A percentile compares a stretch with the other conserved stretches of the same genome.
Conservation (phyloP, 2,797 vertebrate species). For the Lagodon rhomboides region DNA sequence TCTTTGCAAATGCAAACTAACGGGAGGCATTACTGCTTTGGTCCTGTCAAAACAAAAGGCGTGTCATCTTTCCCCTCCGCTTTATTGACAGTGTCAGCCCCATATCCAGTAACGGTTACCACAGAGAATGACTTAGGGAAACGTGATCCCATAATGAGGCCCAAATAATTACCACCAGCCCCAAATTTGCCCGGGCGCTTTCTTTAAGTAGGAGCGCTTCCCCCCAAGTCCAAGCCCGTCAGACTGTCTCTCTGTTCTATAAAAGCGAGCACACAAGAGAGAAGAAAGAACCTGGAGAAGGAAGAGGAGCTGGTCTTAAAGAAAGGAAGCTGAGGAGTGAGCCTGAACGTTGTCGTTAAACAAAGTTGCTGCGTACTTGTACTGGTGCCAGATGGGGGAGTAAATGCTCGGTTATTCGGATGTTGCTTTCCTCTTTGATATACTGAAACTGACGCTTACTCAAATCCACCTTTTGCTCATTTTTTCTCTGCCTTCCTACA, state of each 20-base stretch:
- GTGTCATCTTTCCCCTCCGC: slow-evolving; percentile 78
- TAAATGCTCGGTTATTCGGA: slow-evolving; percentile 13
- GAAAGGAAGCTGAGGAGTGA: slow-evolving; percentile 46
- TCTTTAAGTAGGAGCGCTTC: slow-evolving; percentile 73
- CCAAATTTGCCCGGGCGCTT: slow-evolving; percentile 76
- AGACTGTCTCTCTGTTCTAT: slow-evolving; percentile 76
- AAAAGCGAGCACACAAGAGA: slow-evolving; percentile 69
- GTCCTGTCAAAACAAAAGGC: slow-evolving; percentile 85
- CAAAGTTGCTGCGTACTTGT: background rate
- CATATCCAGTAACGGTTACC: slow-evolving; percentile 80
- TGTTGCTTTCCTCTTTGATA: too few relatives aligned
- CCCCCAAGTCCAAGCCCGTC: slow-evolving; percentile 51
- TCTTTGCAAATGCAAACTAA: slow-evolving; percentile 74
- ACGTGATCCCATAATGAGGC: slow-evolving; percentile 84
- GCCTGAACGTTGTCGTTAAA: slow-evolving; percentile 7
- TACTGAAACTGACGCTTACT: background rate
- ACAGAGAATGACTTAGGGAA: slow-evolving; percentile 75
- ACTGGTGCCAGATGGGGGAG: slow-evolving; percentile 12
- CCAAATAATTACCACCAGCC: slow-evolving; percentile 81
- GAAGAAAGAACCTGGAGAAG: slow-evolving; percentile 64
- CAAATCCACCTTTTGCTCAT: background rate
- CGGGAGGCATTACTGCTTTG: slow-evolving; percentile 75
- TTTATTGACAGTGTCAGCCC: slow-evolving; percentile 82
- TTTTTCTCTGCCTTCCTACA: background rate
- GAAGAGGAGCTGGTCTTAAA: slow-evolving; percentile 48